phyloP scores from a whole-genome alignment of 2,888 invertebrate genomes.

The Agriopis aurantiaria region DNA sequence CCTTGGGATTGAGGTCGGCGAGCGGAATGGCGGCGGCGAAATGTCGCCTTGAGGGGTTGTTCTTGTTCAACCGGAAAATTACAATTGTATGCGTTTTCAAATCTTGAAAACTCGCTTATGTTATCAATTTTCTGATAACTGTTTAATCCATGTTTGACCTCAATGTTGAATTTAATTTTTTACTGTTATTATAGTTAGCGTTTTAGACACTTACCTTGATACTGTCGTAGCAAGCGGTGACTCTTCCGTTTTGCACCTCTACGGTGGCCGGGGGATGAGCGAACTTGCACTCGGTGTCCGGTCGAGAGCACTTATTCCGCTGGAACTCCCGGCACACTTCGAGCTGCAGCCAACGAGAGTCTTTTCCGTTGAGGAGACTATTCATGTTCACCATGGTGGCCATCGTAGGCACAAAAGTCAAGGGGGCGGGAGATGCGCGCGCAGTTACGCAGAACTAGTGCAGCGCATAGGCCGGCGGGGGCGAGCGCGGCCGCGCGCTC shows the following conservation, averaged over 20 bases:
- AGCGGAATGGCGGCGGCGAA: constrained; percentile 76
- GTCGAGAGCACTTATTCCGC: constrained; percentile 99
- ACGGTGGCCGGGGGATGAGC: constrained; percentile 99
- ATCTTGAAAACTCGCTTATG: constrained; percentile 42
- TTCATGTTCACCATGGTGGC: constrained; percentile 98
- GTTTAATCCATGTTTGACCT: background rate
- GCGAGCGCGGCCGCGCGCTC: constrained; percentile 81
- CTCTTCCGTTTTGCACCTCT: constrained; percentile 99
- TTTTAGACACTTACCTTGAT: constrained; percentile 94
- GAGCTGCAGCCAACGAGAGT: constrained; percentile 99
- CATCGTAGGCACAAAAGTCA: constrained; percentile 81
- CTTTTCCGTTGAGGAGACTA: constrained; percentile 98
- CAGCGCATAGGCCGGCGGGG: constrained; percentile 82
- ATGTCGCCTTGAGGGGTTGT: constrained; percentile 76
- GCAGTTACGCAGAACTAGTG: constrained; percentile 80
- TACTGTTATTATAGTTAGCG: no score
- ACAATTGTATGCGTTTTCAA: constrained; percentile 56
- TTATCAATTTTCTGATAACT: constrained; percentile 19
- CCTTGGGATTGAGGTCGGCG: constrained; percentile 83
- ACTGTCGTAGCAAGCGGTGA: constrained; percentile 99
- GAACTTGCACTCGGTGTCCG: constrained; percentile 99
- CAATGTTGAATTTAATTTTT: constrained; percentile 9
- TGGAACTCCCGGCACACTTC: constrained; percentile 99
- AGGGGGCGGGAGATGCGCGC: constrained; percentile 70
- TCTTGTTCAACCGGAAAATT: constrained; percentile 65